phyloP scores from a whole-genome alignment of 2,797 vertebrate genomes.

The Alouatta caraya region DNA sequence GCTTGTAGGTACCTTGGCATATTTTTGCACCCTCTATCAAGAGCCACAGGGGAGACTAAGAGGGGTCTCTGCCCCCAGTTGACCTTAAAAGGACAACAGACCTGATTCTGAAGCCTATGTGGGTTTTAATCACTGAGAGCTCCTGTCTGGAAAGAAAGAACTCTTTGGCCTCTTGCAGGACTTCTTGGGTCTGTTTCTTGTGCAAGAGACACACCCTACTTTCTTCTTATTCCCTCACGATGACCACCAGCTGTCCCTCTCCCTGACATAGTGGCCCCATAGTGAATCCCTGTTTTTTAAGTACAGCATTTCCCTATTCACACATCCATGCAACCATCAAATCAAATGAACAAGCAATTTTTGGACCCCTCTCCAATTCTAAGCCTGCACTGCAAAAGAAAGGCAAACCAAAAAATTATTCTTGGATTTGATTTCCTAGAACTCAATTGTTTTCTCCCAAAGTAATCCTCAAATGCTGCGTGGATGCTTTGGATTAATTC shows the following conservation, averaged over 20 bases:
- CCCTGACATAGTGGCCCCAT: background rate
- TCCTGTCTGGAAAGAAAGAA: background rate
- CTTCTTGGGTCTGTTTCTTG: background rate
- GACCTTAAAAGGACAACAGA: background rate
- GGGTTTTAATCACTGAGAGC: background rate
- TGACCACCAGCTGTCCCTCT: background rate
- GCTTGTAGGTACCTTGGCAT: background rate
- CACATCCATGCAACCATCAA: background rate
- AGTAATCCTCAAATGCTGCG: background rate
- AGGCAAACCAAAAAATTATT: background rate
- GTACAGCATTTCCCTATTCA: background rate
- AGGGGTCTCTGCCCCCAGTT: background rate
- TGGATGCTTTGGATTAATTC: background rate
- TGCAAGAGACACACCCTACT: background rate
- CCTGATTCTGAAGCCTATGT: background rate
- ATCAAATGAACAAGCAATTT: background rate
- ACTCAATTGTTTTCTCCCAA: background rate
- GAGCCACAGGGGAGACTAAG: background rate
- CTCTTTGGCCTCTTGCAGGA: background rate
- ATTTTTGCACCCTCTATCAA: conserved; percentile 32
- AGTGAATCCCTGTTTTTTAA: background rate
- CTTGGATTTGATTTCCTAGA: background rate
- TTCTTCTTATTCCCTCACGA: background rate
- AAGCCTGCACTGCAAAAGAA: background rate
- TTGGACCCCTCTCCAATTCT: background rate